Percentiles rank a stretch among this genome's conserved stretches.
These are phyloP conservation scores for Caiman crocodilus DNA, from an alignment of 2,797 vertebrate genomes.

Conservation along the genomic window DNA sequence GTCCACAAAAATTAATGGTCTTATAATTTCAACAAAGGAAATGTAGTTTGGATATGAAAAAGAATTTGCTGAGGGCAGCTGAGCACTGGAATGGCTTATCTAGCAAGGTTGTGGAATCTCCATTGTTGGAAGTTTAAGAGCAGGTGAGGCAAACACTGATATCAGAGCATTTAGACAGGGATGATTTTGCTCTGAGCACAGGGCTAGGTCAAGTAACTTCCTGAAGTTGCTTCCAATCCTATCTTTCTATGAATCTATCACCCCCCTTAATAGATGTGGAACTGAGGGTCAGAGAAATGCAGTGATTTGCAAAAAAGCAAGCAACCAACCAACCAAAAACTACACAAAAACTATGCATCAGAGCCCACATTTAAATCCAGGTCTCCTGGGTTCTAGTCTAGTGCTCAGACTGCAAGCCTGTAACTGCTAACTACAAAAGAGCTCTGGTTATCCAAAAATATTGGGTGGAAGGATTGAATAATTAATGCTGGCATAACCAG, in stretches of 20 bases:
- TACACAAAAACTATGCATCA: neutral
- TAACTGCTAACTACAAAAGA: slow-evolving; percentile 52
- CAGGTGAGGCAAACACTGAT: too few relatives aligned
- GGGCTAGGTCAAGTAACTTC: neutral
- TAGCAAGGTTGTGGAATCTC: too few relatives aligned
- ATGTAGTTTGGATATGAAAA: too few relatives aligned
- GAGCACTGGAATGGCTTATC: too few relatives aligned
- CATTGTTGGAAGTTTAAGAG: too few relatives aligned
- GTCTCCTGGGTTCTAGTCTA: neutral
- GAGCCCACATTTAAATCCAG: slow-evolving; percentile 8
- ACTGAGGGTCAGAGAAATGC: neutral
- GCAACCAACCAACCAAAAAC: neutral
- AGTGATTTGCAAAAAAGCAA: neutral
- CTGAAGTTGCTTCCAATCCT: too few relatives aligned
- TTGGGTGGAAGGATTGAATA: slow-evolving; percentile 10
- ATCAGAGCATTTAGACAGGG: too few relatives aligned
- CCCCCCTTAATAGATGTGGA: neutral
- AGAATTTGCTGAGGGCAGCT: too few relatives aligned
- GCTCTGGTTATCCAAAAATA: neutral
- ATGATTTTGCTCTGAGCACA: neutral
- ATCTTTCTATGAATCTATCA: neutral
- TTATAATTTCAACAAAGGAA: too few relatives aligned
- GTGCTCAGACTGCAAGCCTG: slow-evolving; percentile 32
- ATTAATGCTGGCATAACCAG: slow-evolving; percentile 44
- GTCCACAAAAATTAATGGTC: too few relatives aligned